Percentiles rank a stretch among this genome's conserved stretches.
Conservation (phyloP, 2,113 vertebrate genomes). For the Sinosuthora webbiana region DNA sequence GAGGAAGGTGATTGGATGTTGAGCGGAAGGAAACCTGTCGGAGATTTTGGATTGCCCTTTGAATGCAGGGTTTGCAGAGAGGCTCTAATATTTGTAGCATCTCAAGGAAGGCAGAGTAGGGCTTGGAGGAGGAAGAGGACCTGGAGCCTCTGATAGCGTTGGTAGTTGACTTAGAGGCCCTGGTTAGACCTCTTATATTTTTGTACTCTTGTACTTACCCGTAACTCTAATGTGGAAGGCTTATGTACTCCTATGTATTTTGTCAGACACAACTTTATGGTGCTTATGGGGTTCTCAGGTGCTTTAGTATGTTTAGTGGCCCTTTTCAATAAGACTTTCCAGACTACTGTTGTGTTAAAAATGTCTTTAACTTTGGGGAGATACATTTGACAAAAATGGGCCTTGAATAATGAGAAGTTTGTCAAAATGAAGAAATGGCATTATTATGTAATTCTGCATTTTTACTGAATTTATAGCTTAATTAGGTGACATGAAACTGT, state of each 20-base stretch:
- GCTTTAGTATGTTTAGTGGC: not conserved
- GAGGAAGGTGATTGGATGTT: not conserved
- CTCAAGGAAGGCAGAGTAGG: not conserved
- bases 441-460: not conserved
- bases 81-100: not conserved
- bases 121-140: not conserved
- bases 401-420: not conserved
- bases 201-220: not conserved
- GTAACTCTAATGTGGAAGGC: not conserved
- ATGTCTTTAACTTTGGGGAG: not conserved
- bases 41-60: not conserved
- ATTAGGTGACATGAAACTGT: not conserved
- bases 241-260: not conserved
- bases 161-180: not conserved
- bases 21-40: not conserved
- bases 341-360: not conserved
- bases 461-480: not conserved
- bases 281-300: not conserved
- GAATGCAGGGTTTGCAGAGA: not conserved
- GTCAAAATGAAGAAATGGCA: not conserved
- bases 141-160: not conserved
- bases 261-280: not conserved
- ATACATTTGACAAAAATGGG: not conserved
- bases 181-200: not conserved
- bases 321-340: not conserved